Evolutionary conservation across 2,797 vertebrate species (phyloP).

Genomic region (Pristis pectinata): DNA sequence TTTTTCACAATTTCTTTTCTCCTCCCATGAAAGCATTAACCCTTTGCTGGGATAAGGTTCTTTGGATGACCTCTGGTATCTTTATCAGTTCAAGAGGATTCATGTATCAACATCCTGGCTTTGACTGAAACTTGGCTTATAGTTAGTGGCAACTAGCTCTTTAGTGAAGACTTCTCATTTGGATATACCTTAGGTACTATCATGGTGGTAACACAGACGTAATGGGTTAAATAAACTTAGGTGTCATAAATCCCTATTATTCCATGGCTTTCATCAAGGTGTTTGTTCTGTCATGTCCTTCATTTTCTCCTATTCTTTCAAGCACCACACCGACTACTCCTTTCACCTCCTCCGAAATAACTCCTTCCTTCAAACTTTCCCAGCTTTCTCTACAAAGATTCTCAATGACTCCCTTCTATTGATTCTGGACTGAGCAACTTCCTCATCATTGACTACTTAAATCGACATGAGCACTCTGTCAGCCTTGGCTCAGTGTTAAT

Average conservation of each 20-base stretch:
- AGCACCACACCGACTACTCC: neutral
- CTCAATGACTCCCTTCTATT: neutral
- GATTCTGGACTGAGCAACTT: neutral
- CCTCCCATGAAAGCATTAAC: neutral
- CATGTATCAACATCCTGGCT: neutral
- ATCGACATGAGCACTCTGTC: neutral
- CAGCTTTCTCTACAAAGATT: neutral
- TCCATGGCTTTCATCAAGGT: neutral
- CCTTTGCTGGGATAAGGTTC: neutral
- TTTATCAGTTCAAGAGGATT: neutral
- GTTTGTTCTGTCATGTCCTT: too few species aligned
- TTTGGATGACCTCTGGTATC: neutral
- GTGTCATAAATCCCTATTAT: too few species aligned
- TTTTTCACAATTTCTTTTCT: neutral
- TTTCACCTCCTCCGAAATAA: neutral
- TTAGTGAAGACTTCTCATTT: neutral
- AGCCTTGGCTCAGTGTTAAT: neutral
- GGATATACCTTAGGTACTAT: neutral
- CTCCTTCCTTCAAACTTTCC: neutral
- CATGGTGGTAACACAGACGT: neutral
- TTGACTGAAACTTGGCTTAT: neutral
- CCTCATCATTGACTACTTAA: neutral
- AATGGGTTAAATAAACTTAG: too few species aligned
- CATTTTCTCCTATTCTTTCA: neutral
- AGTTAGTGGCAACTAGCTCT: neutral